Conservation (phyloP, 2,888 invertebrate species). For the Tenthredo scrophulariae region DNA sequence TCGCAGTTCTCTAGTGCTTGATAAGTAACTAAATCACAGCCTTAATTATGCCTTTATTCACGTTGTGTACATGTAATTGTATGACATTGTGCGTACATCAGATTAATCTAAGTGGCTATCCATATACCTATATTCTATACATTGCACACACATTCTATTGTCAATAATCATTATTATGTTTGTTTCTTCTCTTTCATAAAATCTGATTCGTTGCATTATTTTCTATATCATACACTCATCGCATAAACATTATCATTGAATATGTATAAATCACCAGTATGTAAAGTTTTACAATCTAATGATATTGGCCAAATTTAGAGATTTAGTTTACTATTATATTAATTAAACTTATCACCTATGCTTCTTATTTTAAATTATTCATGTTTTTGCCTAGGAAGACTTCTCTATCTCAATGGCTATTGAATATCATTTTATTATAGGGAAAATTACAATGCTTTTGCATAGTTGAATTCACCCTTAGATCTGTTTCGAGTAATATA, state of each 20-base stretch:
- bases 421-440: neutral
- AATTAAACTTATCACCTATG: neutral
- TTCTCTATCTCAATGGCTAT: neutral
- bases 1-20: slow-evolving; percentile 53
- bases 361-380: neutral
- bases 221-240: slow-evolving; percentile 41
- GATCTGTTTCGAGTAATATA: neutral
- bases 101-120: slow-evolving; percentile 50
- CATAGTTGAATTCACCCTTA: neutral
- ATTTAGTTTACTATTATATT: slow-evolving; percentile 11
- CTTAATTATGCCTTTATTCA: slow-evolving; percentile 49
- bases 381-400: neutral
- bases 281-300: slow-evolving; percentile 47
- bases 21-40: slow-evolving; percentile 53
- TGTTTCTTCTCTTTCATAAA: neutral
- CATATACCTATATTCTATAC: slow-evolving; percentile 49
- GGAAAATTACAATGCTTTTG: neutral
- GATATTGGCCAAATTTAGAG: neutral
- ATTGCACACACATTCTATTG: slow-evolving; percentile 49
- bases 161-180: slow-evolving; percentile 48
- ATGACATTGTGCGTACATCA: slow-evolving; percentile 54
- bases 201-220: slow-evolving; percentile 47
- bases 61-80: slow-evolving; percentile 53
- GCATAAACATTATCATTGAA: slow-evolving; percentile 41
- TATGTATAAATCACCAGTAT: slow-evolving; percentile 29